Conservation (phyloP, 2,113 vertebrate genomes). For the Anser brachyrhynchus region DNA sequence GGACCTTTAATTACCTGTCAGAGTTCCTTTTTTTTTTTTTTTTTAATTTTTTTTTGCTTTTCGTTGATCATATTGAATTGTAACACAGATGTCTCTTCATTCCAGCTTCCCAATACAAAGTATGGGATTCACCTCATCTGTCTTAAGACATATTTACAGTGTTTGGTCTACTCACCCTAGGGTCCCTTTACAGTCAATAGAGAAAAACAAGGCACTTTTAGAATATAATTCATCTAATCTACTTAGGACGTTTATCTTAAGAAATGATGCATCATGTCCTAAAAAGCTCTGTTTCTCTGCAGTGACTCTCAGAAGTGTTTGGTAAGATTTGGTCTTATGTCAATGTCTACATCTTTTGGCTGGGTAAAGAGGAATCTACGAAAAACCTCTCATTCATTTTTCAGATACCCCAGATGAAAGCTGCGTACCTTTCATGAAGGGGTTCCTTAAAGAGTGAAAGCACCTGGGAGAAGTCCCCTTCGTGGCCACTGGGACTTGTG, state of each 20-base stretch:
- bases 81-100: not conserved
- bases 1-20: not conserved
- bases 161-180: not conserved
- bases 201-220: not conserved
- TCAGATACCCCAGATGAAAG: not conserved
- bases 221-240: not conserved
- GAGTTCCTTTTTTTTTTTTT: not conserved
- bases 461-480: not conserved
- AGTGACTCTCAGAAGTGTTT: not conserved
- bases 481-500: rapidly evolving
- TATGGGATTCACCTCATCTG: not conserved
- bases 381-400: not conserved
- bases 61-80: not conserved
- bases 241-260: not conserved
- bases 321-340: not conserved
- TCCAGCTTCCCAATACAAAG: not conserved
- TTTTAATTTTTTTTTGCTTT: not conserved
- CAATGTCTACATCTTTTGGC: not conserved
- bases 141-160: not conserved
- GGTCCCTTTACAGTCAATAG: not conserved
- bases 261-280: not conserved
- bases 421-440: rapidly evolving
- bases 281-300: not conserved
- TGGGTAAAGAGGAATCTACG: not conserved
- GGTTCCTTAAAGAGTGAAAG: not conserved